Evolutionary conservation across 2,797 vertebrate species (phyloP).

Genomic region (Microctenopoma lineatum): DNA sequence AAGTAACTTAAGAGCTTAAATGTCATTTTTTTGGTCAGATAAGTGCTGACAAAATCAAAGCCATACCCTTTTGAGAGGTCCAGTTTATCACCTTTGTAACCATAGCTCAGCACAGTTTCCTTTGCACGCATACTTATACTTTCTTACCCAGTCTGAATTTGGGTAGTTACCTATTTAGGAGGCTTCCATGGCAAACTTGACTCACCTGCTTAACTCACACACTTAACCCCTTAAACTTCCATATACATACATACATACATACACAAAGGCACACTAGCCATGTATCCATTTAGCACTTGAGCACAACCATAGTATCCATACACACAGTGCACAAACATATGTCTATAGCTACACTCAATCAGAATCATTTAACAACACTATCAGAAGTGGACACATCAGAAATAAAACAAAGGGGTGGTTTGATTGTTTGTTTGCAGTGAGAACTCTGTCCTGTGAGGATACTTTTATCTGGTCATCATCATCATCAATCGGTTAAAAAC

Average conservation of each 20-base stretch:
- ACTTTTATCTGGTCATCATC: slow-evolving; percentile 14
- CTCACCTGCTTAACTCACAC: neutral
- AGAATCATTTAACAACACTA: slow-evolving; percentile 14
- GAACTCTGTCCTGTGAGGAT: neutral
- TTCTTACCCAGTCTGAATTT: slow-evolving; percentile 4
- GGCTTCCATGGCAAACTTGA: neutral
- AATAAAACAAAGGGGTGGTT: neutral
- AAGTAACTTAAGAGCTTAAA: slow-evolving; percentile 9
- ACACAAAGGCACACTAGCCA: slow-evolving; percentile 25
- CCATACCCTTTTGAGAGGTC: slow-evolving; percentile 45
- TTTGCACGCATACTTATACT: neutral
- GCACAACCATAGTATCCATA: slow-evolving; percentile 46
- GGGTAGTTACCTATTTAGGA: slow-evolving; percentile 6
- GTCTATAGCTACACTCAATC: slow-evolving; percentile 2
- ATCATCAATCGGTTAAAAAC: neutral
- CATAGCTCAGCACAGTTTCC: neutral
- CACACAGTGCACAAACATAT: slow-evolving; percentile 26
- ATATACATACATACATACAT: slow-evolving; percentile 8
- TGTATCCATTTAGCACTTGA: slow-evolving; percentile 28
- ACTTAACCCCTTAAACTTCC: slow-evolving; percentile 7
- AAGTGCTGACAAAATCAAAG: slow-evolving; percentile 50
- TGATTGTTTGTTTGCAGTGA: neutral
- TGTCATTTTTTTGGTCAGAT: slow-evolving; percentile 3
- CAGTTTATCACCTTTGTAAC: slow-evolving; percentile 8
- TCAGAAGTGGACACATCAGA: slow-evolving; percentile 2